These are phyloP conservation scores for Galeopterus variegatus DNA, from an alignment of 2,113 vertebrate species.

Conservation along the genomic window DNA sequence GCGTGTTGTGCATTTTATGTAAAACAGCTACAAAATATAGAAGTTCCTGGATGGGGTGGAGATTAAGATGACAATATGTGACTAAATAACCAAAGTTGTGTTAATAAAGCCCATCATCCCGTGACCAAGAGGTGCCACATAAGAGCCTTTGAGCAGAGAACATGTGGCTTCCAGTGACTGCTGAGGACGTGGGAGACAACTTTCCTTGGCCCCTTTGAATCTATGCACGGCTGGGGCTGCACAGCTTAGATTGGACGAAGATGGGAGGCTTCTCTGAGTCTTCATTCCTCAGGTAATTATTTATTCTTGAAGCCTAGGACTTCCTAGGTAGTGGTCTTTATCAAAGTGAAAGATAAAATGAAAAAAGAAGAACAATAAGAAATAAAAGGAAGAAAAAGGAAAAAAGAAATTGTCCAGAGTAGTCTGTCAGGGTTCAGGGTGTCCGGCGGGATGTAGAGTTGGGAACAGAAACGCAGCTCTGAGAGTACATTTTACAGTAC, in stretches of 20 bases:
- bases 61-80: too few species aligned
- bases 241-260: not conserved
- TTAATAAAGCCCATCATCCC: not conserved
- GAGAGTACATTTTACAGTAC: not conserved
- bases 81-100: too few species aligned
- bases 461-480: not conserved
- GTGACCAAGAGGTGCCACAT: too few species aligned
- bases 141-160: not conserved
- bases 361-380: not conserved
- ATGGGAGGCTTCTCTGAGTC: not conserved
- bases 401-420: rapidly evolving
- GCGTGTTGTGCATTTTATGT: rapidly evolving
- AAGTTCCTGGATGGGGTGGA: rapidly evolving
- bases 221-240: rapidly evolving
- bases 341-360: not conserved
- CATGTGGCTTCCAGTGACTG: too few species aligned
- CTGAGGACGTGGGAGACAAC: too few species aligned
- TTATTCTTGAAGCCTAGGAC: not conserved
- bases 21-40: not conserved
- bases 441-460: rapidly evolving
- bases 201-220: rapidly evolving
- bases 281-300: rapidly evolving
- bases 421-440: rapidly evolving
- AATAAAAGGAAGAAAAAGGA: too few species aligned
- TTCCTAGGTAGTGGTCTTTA: not conserved